Evolutionary conservation across 2,797 vertebrate species (phyloP).

Genomic region (Trematomus bernacchii): DNA sequence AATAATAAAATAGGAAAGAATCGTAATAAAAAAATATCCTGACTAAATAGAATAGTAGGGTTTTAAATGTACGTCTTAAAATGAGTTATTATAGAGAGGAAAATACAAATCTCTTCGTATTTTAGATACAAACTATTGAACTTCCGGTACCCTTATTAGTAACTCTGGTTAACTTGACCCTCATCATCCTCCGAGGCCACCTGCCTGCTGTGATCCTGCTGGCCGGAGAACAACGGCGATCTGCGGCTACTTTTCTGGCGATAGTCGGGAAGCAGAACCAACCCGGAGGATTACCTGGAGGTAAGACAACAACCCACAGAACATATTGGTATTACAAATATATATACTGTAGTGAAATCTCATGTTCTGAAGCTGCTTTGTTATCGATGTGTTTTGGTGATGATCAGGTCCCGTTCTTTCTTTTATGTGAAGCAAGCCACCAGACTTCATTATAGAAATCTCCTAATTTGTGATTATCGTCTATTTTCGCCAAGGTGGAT

Average conservation of each 20-base stretch:
- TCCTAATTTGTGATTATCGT: rapidly evolving
- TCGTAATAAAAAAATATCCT: too few species aligned
- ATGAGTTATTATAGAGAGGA: not conserved
- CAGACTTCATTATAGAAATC: not conserved
- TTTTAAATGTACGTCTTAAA: too few species aligned
- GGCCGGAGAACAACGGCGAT: slow-evolving; percentile 19
- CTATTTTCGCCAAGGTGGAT: rapidly evolving
- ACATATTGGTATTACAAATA: too few species aligned
- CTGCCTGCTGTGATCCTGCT: not conserved
- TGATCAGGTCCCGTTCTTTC: slow-evolving; percentile 6
- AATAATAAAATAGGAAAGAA: too few species aligned
- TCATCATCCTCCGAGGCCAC: slow-evolving; percentile 1
- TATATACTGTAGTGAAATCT: not conserved
- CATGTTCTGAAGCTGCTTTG: not conserved
- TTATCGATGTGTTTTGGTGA: not conserved
- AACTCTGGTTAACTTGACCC: not conserved
- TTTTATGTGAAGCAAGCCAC: not conserved
- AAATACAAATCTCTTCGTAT: not conserved
- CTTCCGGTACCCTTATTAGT: not conserved
- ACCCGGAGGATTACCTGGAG: slow-evolving; percentile 31
- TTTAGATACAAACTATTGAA: not conserved
- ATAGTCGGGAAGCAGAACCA: not conserved
- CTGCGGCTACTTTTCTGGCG: slow-evolving; percentile 31
- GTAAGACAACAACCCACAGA: slow-evolving; percentile 3
- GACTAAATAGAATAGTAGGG: too few species aligned